Base-by-base conservation (phyloP, 2,888 invertebrate species). In the Lepidocyrtoides sp. region DNA sequence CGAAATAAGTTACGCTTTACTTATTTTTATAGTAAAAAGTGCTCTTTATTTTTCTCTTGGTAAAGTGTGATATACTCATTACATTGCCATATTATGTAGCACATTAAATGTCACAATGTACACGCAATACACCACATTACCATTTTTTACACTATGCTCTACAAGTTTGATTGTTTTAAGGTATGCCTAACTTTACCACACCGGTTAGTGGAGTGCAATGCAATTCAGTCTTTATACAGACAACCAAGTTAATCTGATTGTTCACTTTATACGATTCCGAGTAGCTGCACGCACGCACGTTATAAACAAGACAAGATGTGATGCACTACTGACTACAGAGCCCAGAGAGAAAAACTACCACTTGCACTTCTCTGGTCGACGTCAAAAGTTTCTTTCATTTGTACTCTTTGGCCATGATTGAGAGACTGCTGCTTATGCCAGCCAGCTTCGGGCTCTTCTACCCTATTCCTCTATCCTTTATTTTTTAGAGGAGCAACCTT, bases 371-470 rank as follows among this genome's bases (percentile, higher is more conserved):
- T 54, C 79, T 51, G n/a, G n/a, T n/a, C n/a, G n/a, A n/a, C n/a
- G 5, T 23, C 41, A 2, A 75, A 75, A 20, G 17, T 54, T 79
- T 51, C n/a, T 79, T 79, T 51, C 79, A 79, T 79, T 79, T 79
- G 79, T 54, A 32, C 79, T 32, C 12, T 54, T 29, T 79, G 79
- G 54, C 79, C 54, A 79, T 54, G 51, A 79, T 29, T 54, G 54
- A 79, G 54, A 79, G 79, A 79, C 79, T 79, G 54, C 20, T 79
- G 79, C 79, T 51, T 41, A n/a, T n/a, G 20, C 54, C 1, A 54
- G 20, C 79, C 51, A 51, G 29, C 79, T 79, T 17, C 79, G 54
- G 29, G 41, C 79, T 79, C 54, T 79, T 79, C 54, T 44, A 54
- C 79, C 79, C 51, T 54, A 44, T 41, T 41, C 0, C 12, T 72